Base-by-base conservation (phyloP, 2,797 vertebrate species). In the Cynodonichthys magdalenae region DNA sequence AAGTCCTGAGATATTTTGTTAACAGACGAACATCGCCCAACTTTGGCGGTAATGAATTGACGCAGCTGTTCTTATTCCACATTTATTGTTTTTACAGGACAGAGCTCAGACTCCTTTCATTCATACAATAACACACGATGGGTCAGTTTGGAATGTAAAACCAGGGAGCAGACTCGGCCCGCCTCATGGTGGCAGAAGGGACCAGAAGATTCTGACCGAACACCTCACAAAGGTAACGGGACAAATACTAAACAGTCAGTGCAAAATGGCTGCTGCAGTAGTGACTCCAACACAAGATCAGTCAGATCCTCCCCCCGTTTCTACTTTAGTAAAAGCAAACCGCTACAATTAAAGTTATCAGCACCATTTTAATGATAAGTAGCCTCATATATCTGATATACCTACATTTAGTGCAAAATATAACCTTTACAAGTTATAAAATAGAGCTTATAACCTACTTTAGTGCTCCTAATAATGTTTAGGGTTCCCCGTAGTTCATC, bases 1-100 rank as follows among this genome's bases (percentile, higher is more conserved):
- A 9, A 6, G 6, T 31, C 31, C 31, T 31, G 4, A 9, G 31
- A 31, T 31, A 9, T 31, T 31, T 31, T 31, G 31, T 1, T 31
- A 31, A 31, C 31, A 31, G 29, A 31, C 29, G 29, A 31, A 31
- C 29, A 31, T 8, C 5, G 29, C 11, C 36, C 11, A 12, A 12
- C 36, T 12, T 1, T 11, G 12, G 11, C 36, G 12, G 14, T 61
- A 72, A 75, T 69, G 14, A 83, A 69, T 52, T 17, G 28, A 49
- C 15, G 29, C 28, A 17, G 56, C 12, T 57, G 4, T 51, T 67
- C 77, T 75, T 31, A 19, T 50, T 66, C 42, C 24, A 62, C 66
- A 53, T 89, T 89, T 90, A 88, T 85, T 89, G 49, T 71, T 48
- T 81, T 82, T 74, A 80, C 56, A 79, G 57, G 69, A 67, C 61